Base-by-base conservation (phyloP, 2,888 invertebrate species). In the Tipula helvola region DNA sequence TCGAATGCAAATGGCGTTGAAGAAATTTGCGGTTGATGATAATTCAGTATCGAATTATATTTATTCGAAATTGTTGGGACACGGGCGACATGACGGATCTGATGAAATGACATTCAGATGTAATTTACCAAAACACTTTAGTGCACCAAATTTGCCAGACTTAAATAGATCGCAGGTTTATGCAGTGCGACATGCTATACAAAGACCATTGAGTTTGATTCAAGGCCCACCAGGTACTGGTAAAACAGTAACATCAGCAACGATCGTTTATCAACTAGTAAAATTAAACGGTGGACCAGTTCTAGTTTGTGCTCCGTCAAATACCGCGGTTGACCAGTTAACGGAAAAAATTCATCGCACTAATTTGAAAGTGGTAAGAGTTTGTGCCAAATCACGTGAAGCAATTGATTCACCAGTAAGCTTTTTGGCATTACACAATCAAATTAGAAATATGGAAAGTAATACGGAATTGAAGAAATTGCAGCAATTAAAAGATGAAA, bases 181-280 rank as follows among this genome's bases (percentile, higher is more conserved):
- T 90, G 99, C 99, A 0, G 99, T 99, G 0, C 99, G 99, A 90
- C 99, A 99, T 90, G 99, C 99, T 0, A 93, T 99, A 2, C 99
- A 99, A 90, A 94, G 98, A 5, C 99, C 99, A 0, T 92, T 99
- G 28, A 98, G 98, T 39, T 92, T 99, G 44, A 99, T 99, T 90
- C 99, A 99, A 93, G 99, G 98, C 0, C 97, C 97, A 0, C 98
- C 99, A 0, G 91, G 91, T 10, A 99, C 99, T 0, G 99, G 99
- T 5, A 99, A 99, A 92, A 99, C 99, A 0, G 99, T 99, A 0
- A 99, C 99, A 0, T 99, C 99, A 0, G 99, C 99, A 0, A 99
- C 99, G 0, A 98, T 99, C 88, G 99, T 99, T 2, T 99, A 99
- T 91, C 99, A 99, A 90, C 93, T 99, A 87, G 98, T 97, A 0